Base-by-base conservation (phyloP, 2,113 vertebrate species). In the Lepus timidus region DNA sequence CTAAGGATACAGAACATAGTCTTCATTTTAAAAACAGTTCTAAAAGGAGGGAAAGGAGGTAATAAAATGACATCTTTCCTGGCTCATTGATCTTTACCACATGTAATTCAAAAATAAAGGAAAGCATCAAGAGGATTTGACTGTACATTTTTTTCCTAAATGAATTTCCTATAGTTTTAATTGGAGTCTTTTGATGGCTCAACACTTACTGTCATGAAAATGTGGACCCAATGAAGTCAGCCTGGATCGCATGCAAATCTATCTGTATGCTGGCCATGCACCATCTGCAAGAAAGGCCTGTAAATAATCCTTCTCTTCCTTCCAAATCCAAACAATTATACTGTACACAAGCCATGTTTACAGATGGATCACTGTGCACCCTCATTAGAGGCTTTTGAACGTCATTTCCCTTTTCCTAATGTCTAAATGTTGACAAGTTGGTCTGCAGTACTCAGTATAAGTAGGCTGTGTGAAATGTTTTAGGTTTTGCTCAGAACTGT, bases 251-350 rank as follows among this genome's bases (percentile, higher is more conserved):
- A 86, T 33, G 49, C 52, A 88, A 88, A 84, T 91, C 52, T 11
- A 93, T 65, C 65, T 16, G 8, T 19, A 55, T 16, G 31, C 9
- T 0, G 1, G 49, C 82, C 10, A 65, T 65, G 73, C 3, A 33
- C 90, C 85, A 88, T 85, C 90, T 88, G 55, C 31, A 88, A 95
- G 51, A 71, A 92, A 85, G 25, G 10, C 36, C 49, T 85, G 29
- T 65, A 90, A 93, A 64, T 95, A 97, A 90, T 39, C 74, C 68
- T 81, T 75, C n/a, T 71, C 82, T 92, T 79, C 78, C 51, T 78
- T 79, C 65, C 51, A 96, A 97, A 97, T 95, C 64, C 79, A 92
- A 96, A 93, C 0, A 1, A 92, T 89, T 95, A 76, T 73, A 49
- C 19, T 90, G 75, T 89, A 88, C 55, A 94, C 61, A 95, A 91